Evolutionary conservation across 1,140 invertebrate species (phyloP).

Genomic region (Drosophila pachea): DNA sequence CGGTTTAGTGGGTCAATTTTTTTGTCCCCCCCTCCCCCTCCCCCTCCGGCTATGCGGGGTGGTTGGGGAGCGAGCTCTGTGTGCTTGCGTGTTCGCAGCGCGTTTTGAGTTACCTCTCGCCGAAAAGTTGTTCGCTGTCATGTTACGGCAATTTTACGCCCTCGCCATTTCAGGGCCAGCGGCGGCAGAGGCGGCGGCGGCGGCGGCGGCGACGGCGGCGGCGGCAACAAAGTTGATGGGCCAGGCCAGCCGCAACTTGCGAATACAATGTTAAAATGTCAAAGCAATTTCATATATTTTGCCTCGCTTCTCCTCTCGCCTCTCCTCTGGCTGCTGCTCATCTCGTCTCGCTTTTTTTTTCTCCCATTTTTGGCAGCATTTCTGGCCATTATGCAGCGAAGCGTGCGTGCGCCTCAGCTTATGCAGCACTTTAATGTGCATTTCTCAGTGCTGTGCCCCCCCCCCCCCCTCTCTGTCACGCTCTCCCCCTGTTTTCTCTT

Average conservation of each 20-base stretch:
- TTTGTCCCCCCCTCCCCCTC: not conserved
- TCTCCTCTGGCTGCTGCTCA: too few relatives aligned
- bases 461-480: not conserved
- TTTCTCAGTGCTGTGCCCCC: not conserved
- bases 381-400: conserved; percentile 39
- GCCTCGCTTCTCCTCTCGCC: not conserved
- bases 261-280: conserved; percentile 53
- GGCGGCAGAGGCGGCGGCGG: not conserved
- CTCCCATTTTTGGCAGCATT: conserved; percentile 24
- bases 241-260: conserved; percentile 28
- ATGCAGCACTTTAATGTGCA: conserved; percentile 44
- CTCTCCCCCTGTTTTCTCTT: not conserved
- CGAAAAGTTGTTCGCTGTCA: conserved; percentile 72
- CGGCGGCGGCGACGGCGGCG: conserved; percentile 15
- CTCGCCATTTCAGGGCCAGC: conserved; percentile 68
- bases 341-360: too few relatives aligned
- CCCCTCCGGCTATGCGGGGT: not conserved
- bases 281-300: conserved; percentile 36
- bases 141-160: conserved; percentile 77
- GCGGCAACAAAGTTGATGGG: conserved; percentile 20
- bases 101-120: conserved; percentile 72
- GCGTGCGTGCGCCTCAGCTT: conserved; percentile 49
- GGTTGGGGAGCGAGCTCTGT: conserved; percentile 5
- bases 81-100: conserved; percentile 63
- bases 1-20: conserved; percentile 24